Percentiles rank a stretch among this genome's conserved stretches.
These are phyloP conservation scores for Ivindomyrus marchei DNA, from an alignment of 2,113 vertebrate genomes.

Conservation along the genomic window DNA sequence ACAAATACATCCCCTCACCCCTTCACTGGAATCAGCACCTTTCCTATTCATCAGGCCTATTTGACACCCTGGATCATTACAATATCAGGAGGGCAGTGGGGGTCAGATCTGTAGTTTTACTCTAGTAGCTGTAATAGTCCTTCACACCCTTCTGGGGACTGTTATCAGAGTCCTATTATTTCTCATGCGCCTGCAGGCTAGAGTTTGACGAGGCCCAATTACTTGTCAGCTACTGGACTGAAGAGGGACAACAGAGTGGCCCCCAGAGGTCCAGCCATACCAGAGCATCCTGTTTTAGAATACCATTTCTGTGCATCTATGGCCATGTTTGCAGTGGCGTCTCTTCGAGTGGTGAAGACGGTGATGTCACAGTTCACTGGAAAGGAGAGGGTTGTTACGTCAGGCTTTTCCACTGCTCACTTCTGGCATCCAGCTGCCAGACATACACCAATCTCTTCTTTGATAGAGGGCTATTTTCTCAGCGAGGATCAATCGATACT, in stretches of 20 bases:
- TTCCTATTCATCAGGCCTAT: neutral
- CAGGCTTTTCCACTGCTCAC: neutral
- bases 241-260: neutral
- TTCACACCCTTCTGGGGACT: slow-evolving; percentile 24
- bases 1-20: neutral
- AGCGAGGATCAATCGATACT: neutral
- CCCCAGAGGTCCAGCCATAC: neutral
- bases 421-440: neutral
- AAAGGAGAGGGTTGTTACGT: neutral
- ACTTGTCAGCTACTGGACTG: slow-evolving; percentile 15
- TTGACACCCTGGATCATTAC: slow-evolving; percentile 20
- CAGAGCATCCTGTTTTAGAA: neutral
- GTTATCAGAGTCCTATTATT: slow-evolving; percentile 25
- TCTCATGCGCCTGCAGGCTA: neutral
- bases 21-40: neutral
- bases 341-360: neutral
- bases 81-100: neutral
- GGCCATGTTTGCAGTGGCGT: neutral
- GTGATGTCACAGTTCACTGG: neutral
- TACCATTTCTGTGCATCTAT: neutral
- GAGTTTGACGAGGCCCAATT: slow-evolving; percentile 5
- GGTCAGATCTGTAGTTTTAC: neutral
- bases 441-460: neutral
- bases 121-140: slow-evolving; percentile 19
- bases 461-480: neutral